Conservation (phyloP, 1,140 invertebrate species). For the Zaprionus inermis region DNA sequence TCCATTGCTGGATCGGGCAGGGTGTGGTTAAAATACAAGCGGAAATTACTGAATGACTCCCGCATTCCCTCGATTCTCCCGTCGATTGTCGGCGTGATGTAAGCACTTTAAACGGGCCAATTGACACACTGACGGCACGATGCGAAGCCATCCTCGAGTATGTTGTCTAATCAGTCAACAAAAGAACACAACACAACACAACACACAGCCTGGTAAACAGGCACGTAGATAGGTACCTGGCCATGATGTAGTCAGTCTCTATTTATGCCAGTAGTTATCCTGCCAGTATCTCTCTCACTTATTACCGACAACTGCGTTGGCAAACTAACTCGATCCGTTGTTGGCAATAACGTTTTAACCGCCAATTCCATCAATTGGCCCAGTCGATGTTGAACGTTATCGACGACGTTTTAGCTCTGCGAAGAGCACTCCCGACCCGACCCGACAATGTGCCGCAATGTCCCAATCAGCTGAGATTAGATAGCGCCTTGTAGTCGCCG, state of each 20-base stretch:
- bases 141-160: conserved; percentile 5
- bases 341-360: conserved; percentile 71
- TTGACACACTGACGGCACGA: conserved; percentile 8
- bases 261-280: conserved; percentile 23
- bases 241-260: conserved; percentile 24
- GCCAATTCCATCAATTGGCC: conserved; percentile 62
- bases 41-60: conserved; percentile 30
- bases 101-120: conserved; percentile 34
- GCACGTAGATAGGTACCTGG: conserved; percentile 36
- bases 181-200: not conserved
- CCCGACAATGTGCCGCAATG: conserved; percentile 14
- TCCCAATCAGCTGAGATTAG: conserved; percentile 49
- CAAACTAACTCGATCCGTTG: conserved; percentile 69
- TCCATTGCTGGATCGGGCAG: not conserved
- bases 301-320: conserved; percentile 54
- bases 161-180: conserved; percentile 15
- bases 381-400: conserved; percentile 32
- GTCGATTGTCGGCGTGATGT: conserved; percentile 31
- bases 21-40: conserved; percentile 29
- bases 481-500: conserved; percentile 28
- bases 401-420: conserved; percentile 42
- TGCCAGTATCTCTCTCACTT: not conserved
- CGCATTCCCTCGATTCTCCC: not conserved
- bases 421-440: conserved; percentile 38
- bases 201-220: not conserved